Conservation (phyloP, 2,797 vertebrate species). For the Sebastolobus alascanus region DNA sequence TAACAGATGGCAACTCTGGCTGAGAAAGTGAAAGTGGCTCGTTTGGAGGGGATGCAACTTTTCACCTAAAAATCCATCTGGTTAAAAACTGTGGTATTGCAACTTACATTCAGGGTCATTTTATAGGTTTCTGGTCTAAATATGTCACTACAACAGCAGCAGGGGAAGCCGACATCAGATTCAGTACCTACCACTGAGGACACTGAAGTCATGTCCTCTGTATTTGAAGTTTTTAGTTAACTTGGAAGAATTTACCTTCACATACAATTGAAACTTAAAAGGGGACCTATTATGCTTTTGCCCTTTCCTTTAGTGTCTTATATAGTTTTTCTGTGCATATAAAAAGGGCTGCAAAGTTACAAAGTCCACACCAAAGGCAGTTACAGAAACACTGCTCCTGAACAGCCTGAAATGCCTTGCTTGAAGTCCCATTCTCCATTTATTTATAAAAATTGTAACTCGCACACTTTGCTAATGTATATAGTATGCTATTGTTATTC, state of each 20-base stretch:
- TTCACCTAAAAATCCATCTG: not conserved
- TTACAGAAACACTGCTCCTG: no score
- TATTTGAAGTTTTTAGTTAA: not conserved
- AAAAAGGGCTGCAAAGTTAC: no score
- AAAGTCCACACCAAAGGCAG: no score
- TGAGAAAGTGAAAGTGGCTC: not conserved
- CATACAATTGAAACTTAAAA: not conserved
- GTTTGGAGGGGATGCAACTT: not conserved
- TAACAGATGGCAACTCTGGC: slow-evolving; percentile 23
- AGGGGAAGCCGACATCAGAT: not conserved
- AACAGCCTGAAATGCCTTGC: no score
- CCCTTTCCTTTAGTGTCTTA: no score
- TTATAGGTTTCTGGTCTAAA: not conserved
- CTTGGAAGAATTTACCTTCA: not conserved
- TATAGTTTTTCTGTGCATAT: no score
- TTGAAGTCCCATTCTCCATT: no score
- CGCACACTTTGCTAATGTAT: no score
- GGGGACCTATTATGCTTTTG: no score
- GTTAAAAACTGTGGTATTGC: not conserved
- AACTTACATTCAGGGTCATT: not conserved
- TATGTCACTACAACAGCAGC: not conserved
- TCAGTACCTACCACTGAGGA: not conserved
- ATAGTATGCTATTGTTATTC: no score
- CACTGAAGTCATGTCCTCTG: not conserved
- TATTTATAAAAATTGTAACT: no score